Evolutionary conservation across 2,888 invertebrate genomes (phyloP).

Genomic region (Halictus quadricinctus): DNA sequence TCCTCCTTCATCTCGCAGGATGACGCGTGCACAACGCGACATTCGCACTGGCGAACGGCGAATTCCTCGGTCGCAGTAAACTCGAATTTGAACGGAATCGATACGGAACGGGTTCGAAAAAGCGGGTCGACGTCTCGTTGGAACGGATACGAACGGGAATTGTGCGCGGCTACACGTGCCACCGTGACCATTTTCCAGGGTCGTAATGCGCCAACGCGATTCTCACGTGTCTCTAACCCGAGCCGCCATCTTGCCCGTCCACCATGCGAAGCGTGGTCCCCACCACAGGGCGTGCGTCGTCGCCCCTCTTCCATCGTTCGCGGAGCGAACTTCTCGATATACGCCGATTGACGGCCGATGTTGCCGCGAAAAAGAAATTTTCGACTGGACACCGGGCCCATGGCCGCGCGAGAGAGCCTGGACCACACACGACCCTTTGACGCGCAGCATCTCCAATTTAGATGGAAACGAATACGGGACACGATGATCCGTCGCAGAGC

Average conservation of each 20-base stretch:
- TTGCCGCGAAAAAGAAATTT: slow-evolving; percentile 37
- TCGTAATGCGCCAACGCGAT: slow-evolving; percentile 46
- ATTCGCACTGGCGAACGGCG: not conserved
- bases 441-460: slow-evolving; percentile 15
- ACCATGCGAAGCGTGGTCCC: slow-evolving; percentile 65
- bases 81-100: slow-evolving; percentile 1
- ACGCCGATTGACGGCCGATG: slow-evolving; percentile 37
- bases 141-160: not conserved
- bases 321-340: slow-evolving; percentile 51
- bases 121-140: not conserved
- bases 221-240: slow-evolving; percentile 65
- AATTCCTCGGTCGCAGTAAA: not conserved
- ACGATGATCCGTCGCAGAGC: not conserved
- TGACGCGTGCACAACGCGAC: slow-evolving; percentile 4
- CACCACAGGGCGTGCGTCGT: slow-evolving; percentile 54
- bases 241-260: slow-evolving; percentile 68
- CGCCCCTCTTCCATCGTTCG: slow-evolving; percentile 47
- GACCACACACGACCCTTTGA: slow-evolving; percentile 13
- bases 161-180: slow-evolving; percentile 13
- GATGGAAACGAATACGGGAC: not conserved
- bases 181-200: slow-evolving; percentile 24
- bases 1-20: not conserved
- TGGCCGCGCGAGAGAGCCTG: slow-evolving; percentile 14
- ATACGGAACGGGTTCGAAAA: not conserved
- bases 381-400: not conserved